Conservation (phyloP, 2,797 vertebrate genomes). For the Bradypodion pumilum region DNA sequence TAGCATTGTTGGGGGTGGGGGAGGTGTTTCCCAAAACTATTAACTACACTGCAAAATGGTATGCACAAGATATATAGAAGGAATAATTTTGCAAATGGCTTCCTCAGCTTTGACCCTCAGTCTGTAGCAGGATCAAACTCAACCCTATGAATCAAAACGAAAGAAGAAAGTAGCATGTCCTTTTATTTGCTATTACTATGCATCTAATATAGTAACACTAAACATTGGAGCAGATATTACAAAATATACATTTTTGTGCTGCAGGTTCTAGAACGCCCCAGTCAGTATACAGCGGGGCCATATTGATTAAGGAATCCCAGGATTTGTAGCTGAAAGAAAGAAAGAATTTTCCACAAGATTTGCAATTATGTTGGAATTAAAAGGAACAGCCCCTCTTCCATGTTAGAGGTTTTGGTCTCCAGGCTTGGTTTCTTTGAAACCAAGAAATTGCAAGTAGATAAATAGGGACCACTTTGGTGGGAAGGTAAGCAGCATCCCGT, state of each 20-base stretch:
- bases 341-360: background rate
- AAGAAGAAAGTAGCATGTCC: background rate
- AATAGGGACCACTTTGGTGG: no score
- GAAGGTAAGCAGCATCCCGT: no score
- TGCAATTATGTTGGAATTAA: background rate
- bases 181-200: background rate
- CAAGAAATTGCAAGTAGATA: no score
- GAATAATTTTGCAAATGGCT: background rate
- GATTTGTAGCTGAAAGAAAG: background rate
- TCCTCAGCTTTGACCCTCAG: background rate
- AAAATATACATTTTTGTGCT: background rate
- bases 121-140: background rate
- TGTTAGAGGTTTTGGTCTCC: background rate
- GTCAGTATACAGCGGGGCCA: no score
- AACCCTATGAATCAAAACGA: background rate
- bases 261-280: no score
- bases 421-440: no score
- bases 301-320: no score
- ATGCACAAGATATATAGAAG: conserved; percentile 20
- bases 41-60: conserved; percentile 6
- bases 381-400: background rate
- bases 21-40: conserved; percentile 4
- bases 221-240: background rate
- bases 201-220: background rate
- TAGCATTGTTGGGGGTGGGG: background rate